Conservation (phyloP, 92 coral and sea anemone genomes). For the Umimayanthus chanpuru region DNA sequence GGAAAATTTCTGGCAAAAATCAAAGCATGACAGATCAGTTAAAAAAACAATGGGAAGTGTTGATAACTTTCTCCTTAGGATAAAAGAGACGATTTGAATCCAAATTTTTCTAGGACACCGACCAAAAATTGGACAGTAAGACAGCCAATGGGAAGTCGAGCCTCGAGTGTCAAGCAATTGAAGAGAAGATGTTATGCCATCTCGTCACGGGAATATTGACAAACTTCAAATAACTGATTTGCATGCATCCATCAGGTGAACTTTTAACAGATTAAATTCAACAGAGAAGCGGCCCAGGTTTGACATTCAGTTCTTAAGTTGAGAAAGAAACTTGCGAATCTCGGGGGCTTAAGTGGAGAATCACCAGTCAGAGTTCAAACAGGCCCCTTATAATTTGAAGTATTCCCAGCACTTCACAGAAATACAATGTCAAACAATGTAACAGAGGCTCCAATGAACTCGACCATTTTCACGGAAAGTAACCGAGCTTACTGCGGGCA, state of each 20-base stretch:
- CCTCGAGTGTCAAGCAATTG: background rate
- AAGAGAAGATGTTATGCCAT: background rate
- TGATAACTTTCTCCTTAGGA: background rate
- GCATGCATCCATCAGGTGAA: conserved; percentile 32
- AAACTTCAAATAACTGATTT: conserved; percentile 13
- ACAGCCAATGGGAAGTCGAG: background rate
- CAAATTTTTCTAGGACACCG: background rate
- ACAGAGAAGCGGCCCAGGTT: background rate
- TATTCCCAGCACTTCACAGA: background rate
- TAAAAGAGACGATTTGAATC: background rate
- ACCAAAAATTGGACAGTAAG: background rate
- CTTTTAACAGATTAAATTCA: conserved; percentile 21
- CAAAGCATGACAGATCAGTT: background rate
- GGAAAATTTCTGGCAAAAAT: background rate
- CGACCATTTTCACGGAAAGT: background rate
- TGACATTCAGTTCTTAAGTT: conserved; percentile 21
- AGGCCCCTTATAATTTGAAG: background rate
- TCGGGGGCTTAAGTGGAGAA: background rate
- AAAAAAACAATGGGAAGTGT: background rate
- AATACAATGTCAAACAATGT: background rate
- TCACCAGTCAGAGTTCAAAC: background rate
- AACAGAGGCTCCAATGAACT: background rate
- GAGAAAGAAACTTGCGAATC: background rate
- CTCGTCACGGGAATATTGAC: background rate
- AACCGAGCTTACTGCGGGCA: background rate